A percentile compares a stretch with the other conserved stretches of the same genome.
phyloP scores from a whole-genome alignment of 2,113 vertebrate genomes.

The Ranitomeya variabilis region DNA sequence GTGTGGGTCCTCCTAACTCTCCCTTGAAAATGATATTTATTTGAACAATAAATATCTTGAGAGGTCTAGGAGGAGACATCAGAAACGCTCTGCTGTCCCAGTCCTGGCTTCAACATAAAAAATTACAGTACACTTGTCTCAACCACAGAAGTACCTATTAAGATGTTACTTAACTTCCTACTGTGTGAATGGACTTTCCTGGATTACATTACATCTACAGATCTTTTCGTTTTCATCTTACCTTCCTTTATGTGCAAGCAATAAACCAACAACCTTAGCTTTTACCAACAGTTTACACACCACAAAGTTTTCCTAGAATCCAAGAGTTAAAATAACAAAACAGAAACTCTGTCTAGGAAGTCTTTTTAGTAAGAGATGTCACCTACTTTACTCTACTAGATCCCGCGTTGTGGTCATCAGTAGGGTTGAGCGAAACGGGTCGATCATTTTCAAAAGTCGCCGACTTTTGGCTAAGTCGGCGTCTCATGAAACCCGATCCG shows the following conservation, averaged over 20 bases:
- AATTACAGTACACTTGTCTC: background rate
- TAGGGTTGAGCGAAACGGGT: too few species aligned
- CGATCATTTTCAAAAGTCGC: too few species aligned
- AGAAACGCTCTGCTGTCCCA: background rate
- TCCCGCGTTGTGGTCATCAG: background rate
- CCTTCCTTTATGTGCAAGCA: constrained; percentile 15
- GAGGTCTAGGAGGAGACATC: background rate
- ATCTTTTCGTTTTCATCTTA: constrained; percentile 4
- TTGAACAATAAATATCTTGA: background rate
- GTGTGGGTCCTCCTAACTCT: too few species aligned
- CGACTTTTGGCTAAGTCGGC: too few species aligned
- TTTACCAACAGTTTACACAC: constrained; percentile 20
- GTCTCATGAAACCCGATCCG: too few species aligned
- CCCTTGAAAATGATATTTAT: too few species aligned
- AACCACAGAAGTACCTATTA: background rate
- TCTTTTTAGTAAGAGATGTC: constrained; percentile 19
- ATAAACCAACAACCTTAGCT: constrained; percentile 16
- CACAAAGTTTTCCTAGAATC: constrained; percentile 25
- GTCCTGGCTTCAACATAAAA: background rate
- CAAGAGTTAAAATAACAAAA: constrained; percentile 1
- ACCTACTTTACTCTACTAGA: constrained; percentile 9
- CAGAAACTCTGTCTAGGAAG: constrained; percentile 2
- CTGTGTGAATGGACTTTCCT: background rate
- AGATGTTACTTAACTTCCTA: constrained; percentile 16
- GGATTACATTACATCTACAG: constrained; percentile 18